Evolutionary conservation across 2,113 vertebrate species (phyloP).

Genomic region (Thomomys bottae): DNA sequence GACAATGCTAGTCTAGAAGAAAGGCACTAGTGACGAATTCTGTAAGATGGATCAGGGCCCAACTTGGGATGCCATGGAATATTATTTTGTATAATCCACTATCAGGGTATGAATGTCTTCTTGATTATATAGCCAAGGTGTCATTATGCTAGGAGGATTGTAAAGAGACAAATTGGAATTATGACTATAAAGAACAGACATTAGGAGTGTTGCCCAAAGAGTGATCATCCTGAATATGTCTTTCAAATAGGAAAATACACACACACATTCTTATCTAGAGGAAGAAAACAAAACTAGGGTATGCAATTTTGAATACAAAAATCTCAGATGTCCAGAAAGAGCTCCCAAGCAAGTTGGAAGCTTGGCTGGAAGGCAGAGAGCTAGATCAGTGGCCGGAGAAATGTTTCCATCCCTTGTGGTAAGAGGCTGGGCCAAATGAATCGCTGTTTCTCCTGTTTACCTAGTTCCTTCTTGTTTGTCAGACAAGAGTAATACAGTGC

Average conservation of each 20-base stretch:
- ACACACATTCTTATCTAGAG: too few species aligned
- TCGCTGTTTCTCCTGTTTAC: not conserved
- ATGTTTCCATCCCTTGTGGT: not conserved
- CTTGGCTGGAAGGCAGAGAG: not conserved
- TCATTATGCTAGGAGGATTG: not conserved
- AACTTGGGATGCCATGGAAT: not conserved
- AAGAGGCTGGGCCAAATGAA: not conserved
- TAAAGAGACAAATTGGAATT: not conserved
- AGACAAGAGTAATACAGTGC: not conserved
- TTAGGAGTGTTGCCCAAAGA: not conserved
- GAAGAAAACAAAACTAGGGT: not conserved
- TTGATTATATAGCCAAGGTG: not conserved
- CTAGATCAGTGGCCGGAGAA: not conserved
- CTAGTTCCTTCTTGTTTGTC: not conserved
- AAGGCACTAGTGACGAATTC: not conserved
- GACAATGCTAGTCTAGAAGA: slow-evolving; percentile 22
- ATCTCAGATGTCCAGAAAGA: not conserved
- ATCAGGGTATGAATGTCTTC: not conserved
- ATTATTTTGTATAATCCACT: not conserved
- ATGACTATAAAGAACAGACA: not conserved
- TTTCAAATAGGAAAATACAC: not conserved
- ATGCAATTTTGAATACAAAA: not conserved
- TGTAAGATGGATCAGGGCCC: not conserved
- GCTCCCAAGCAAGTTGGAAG: not conserved
- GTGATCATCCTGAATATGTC: not conserved